Conservation (phyloP, 2,888 invertebrate genomes). For the Stenurella melanura region DNA sequence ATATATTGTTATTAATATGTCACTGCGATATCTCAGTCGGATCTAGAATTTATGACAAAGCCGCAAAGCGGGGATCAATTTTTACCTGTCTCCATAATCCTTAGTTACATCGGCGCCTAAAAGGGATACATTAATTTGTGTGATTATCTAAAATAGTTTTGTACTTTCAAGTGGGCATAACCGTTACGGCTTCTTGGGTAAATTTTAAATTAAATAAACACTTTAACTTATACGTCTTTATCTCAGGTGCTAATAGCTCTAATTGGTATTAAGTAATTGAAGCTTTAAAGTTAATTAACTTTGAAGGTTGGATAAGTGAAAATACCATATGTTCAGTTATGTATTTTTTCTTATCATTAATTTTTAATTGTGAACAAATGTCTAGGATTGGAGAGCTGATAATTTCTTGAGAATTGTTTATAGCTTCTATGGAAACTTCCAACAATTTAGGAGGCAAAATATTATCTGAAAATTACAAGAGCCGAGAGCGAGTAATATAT, state of each 20-base stretch:
- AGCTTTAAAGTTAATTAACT: conserved; percentile 27
- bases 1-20: conserved; percentile 29
- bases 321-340: conserved; percentile 15
- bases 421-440: no score
- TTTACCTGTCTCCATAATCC: conserved; percentile 5
- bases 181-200: conserved; percentile 26
- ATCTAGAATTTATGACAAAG: conserved; percentile 11
- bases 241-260: conserved; percentile 31
- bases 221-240: conserved; percentile 27
- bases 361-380: no score
- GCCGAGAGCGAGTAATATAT: no score
- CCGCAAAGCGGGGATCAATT: background rate
- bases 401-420: no score
- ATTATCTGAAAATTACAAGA: no score
- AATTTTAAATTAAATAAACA: conserved; percentile 36
- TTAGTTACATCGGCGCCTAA: conserved; percentile 19
- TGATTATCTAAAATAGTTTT: conserved; percentile 21
- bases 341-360: background rate
- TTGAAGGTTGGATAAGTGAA: conserved; percentile 10
- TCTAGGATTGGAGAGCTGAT: no score
- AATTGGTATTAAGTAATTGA: conserved; percentile 41
- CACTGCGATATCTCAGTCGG: conserved; percentile 17
- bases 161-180: conserved; percentile 24
- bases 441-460: no score
- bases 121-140: conserved; percentile 30